A percentile compares a stretch with the other conserved stretches of the same genome.
Conservation (phyloP, 1,140 invertebrate genomes). For the Aphaenogaster floridana region DNA sequence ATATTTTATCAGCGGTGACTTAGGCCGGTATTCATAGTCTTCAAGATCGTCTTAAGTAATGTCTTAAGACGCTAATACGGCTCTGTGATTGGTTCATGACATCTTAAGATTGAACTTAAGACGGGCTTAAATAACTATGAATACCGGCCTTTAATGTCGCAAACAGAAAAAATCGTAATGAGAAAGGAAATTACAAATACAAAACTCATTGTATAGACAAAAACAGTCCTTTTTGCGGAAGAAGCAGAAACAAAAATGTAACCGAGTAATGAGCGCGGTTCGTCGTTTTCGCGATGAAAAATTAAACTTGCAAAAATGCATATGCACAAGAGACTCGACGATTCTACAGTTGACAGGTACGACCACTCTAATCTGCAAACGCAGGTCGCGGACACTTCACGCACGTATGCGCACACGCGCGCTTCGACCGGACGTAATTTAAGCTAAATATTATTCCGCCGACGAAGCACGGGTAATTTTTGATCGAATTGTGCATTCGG, state of each 20-base stretch:
- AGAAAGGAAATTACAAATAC: slow-evolving; percentile 4
- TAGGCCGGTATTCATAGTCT: too few relatives aligned
- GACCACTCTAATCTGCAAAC: slow-evolving; percentile 66
- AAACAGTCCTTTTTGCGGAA: slow-evolving; percentile 4
- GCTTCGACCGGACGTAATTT: slow-evolving; percentile 55
- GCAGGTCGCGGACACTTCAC: slow-evolving; percentile 41
- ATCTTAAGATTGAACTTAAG: too few relatives aligned
- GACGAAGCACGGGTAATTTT: slow-evolving; percentile 72
- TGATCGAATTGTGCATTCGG: slow-evolving; percentile 74
- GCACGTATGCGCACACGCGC: slow-evolving; percentile 7
- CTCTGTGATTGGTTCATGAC: too few relatives aligned
- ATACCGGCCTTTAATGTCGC: too few relatives aligned
- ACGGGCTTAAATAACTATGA: too few relatives aligned
- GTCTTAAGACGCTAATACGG: too few relatives aligned
- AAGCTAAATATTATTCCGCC: slow-evolving; percentile 75
- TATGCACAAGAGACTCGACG: slow-evolving; percentile 29
- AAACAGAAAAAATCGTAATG: background rate
- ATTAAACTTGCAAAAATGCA: slow-evolving; percentile 39
- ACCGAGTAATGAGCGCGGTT: slow-evolving; percentile 6
- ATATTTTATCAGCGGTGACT: background rate
- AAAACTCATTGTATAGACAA: slow-evolving; percentile 18
- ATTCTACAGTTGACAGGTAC: slow-evolving; percentile 30
- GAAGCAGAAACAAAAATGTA: slow-evolving; percentile 19
- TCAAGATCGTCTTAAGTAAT: too few relatives aligned
- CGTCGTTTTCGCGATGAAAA: slow-evolving; percentile 34